Base-by-base conservation (phyloP, 2,888 invertebrate species). In the Alloplasta piceator region DNA sequence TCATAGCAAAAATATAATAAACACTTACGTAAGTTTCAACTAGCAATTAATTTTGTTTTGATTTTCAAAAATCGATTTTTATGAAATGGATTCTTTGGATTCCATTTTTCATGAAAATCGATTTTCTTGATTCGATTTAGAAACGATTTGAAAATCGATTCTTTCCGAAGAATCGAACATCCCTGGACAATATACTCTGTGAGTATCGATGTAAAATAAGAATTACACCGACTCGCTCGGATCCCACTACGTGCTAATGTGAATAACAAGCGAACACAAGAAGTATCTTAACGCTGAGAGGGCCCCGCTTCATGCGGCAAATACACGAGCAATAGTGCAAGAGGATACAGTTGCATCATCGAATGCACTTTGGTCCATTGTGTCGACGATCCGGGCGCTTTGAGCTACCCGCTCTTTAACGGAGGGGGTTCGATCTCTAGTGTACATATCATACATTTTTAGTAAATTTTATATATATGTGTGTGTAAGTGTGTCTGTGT, bases 201-300 rank as follows among this genome's bases (percentile, higher is more conserved):
- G 48, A 36, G 55, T 56, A 10, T 4, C n/a, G 5, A n/a, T 68
- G 36, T 52, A 52, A 14, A 67, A 10, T 26, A n/a, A 52, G 14
- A 14, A 26, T 79, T 61, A 77, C 72, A 41, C 70, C 1, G 26
- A 26, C 26, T 26, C 3, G 73, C 39, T 82, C 85, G 12, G 46
- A 66, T 67, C 48, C 83, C 83, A 76, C 26, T 82, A 83, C 86
- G 86, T 90, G 91, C 91, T 90, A 91, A 91, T 90, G 87, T 86
- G 90, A 90, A 91, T 88, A 90, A 90, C 89, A 88, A 91, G 85
- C 86, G 87, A 89, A 90, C 91, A 90, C 83, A 88, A 85, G 88
- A 91, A 91, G 87, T 87, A 89, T 91, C 90, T 91, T 90, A 91
- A 87, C 86, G 86, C 67, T 76, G 43, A 26, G 26, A 52, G 67